Evolutionary conservation across 2,888 invertebrate species (phyloP).

Genomic region (Epinotia brunnichana): DNA sequence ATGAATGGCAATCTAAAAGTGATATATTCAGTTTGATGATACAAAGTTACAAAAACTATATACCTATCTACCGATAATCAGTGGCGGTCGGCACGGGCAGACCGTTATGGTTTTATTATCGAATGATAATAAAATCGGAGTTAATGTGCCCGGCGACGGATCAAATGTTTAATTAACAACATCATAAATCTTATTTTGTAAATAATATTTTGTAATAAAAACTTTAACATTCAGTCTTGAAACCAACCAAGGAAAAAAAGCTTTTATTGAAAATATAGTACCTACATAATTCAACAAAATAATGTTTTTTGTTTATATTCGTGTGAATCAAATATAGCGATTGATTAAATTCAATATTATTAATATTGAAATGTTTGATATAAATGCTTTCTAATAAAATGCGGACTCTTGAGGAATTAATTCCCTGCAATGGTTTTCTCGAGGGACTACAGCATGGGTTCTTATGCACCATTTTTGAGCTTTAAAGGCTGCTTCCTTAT

Average conservation of each 20-base stretch:
- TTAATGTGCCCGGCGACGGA: slow-evolving; percentile 25
- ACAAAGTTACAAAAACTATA: slow-evolving; percentile 29
- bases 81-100: slow-evolving; percentile 2
- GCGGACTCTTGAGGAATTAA: too few relatives aligned
- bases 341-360: too few relatives aligned
- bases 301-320: too few relatives aligned
- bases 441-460: too few relatives aligned
- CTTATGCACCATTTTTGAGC: too few relatives aligned
- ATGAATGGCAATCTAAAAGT: slow-evolving; percentile 30
- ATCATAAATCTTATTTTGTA: slow-evolving; percentile 36
- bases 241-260: neutral
- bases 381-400: too few relatives aligned
- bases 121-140: slow-evolving; percentile 31
- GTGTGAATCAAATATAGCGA: too few relatives aligned
- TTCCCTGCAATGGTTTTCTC: too few relatives aligned
- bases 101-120: slow-evolving; percentile 40
- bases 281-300: too few relatives aligned
- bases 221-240: neutral
- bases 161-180: slow-evolving; percentile 42
- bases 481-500: too few relatives aligned
- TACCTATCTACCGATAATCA: slow-evolving; percentile 18
- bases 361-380: too few relatives aligned
- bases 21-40: slow-evolving; percentile 14
- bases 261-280: too few relatives aligned
- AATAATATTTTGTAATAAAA: slow-evolving; percentile 16